Base-by-base conservation (phyloP, 2,888 invertebrate species). In the Ditylenchus weischeri region DNA sequence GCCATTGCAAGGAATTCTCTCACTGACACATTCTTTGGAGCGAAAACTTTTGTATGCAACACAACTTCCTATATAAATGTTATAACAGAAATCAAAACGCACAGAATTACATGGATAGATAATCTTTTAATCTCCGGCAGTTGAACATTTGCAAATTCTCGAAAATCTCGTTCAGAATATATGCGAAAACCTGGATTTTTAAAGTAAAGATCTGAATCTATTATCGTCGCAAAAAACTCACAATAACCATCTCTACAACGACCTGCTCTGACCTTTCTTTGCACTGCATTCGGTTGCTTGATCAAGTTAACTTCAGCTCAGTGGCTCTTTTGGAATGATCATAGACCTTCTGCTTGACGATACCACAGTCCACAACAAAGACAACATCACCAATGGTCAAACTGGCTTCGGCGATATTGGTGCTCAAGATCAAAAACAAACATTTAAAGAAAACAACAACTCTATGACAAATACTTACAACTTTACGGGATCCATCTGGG, bases 231-330 rank as follows among this genome's bases (percentile, higher is more conserved):
- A 38, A 93, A 85, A 80, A 93, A 92, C 85, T 90, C 94, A 83
- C 91, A 91, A 64, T 89, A 87, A 0, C 95, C 95, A 4, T 90
- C 88, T 65, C 88, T 88, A 10, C 90, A 90, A 48, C 94, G 86
- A 0, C 94, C 95, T 0, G 93, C 93, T 63, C 94, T 84, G 84
- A 94, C 94, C 1, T 89, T 89, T 13, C 95, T 85, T 84, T 95
- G 95, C 75, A 89, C 87, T 8, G 90, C 90, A 81, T 91, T 91
- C 0, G 93, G 90, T 76, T 91, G 88, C 0, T 93, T 91, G 38
- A 93, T 90, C 91, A 92, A 92, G 68, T 89, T 88, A 74, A 65
- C 60, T 78, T 73, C 95, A 0, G 94, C 93, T 66, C 96, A 38
- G 7, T 38, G 38, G 38, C 11, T 11, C 38, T 38, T 6, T 11